Percentiles rank a stretch among this genome's conserved stretches.
Conservation (phyloP, 2,888 invertebrate genomes). For the Athalia rosae region DNA sequence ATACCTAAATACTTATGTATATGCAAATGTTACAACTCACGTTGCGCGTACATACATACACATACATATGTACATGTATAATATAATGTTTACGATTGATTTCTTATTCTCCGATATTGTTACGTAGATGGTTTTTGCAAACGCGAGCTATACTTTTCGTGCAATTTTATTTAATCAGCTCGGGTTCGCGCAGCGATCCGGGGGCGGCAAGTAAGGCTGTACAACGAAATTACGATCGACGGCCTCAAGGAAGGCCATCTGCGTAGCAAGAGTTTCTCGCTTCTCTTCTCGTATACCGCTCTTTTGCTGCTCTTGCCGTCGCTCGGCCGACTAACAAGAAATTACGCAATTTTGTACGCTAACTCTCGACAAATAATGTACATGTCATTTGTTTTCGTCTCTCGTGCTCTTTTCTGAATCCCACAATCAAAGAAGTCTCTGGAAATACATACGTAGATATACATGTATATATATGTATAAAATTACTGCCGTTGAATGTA, state of each 20-base stretch:
- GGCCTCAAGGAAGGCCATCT: slow-evolving; percentile 39
- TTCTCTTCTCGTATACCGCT: neutral
- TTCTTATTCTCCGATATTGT: neutral
- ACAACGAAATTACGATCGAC: slow-evolving; percentile 35
- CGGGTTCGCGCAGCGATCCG: neutral
- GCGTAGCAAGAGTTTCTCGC: neutral
- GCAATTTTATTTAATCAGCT: neutral
- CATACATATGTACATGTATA: too few species aligned
- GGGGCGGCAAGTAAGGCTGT: neutral
- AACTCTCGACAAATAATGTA: slow-evolving; percentile 32
- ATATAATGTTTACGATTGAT: neutral
- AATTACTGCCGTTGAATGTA: too few species aligned
- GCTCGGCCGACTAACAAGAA: neutral
- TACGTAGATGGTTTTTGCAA: neutral
- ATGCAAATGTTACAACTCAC: neutral
- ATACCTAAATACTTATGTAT: neutral
- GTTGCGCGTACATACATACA: neutral
- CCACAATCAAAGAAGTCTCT: neutral
- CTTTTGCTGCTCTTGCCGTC: too few species aligned
- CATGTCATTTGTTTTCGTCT: slow-evolving; percentile 30
- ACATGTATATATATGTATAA: neutral
- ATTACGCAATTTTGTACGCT: slow-evolving; percentile 26
- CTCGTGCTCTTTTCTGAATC: neutral
- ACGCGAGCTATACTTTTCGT: neutral
- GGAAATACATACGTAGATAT: neutral